phyloP scores from a whole-genome alignment of 1,140 invertebrate species.

The Drosophila suzukii region DNA sequence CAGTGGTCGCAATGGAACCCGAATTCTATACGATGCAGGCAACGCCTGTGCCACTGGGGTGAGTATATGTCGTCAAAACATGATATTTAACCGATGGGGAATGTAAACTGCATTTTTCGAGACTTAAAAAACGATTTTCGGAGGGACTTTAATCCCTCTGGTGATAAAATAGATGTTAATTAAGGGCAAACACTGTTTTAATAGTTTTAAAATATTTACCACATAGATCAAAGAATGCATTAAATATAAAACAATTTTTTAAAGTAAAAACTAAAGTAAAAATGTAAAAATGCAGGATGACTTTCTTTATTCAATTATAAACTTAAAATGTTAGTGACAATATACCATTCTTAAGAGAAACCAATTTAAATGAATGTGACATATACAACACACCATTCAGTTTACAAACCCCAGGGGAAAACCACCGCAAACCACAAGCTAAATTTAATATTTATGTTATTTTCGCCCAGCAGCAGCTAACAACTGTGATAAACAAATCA shows the following conservation, averaged over 20 bases:
- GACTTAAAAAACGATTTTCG: neutral
- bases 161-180: neutral
- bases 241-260: no score
- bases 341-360: neutral
- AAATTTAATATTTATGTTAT: neutral
- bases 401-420: constrained; percentile 1
- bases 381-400: neutral
- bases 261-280: no score
- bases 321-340: neutral
- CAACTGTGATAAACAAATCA: constrained; percentile 73
- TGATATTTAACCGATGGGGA: neutral
- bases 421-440: neutral
- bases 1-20: constrained; percentile 40
- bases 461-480: constrained; percentile 17
- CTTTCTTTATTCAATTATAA: no score
- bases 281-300: no score
- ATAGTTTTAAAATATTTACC: neutral
- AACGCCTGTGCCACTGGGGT: constrained; percentile 59
- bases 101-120: neutral
- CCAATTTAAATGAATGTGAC: neutral
- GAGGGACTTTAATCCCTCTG: no score
- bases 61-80: constrained; percentile 8
- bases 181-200: no score
- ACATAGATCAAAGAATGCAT: neutral
- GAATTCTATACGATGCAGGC: constrained; percentile 63